phyloP scores from a whole-genome alignment of 2,888 invertebrate genomes.

The Tortrix viridana region DNA sequence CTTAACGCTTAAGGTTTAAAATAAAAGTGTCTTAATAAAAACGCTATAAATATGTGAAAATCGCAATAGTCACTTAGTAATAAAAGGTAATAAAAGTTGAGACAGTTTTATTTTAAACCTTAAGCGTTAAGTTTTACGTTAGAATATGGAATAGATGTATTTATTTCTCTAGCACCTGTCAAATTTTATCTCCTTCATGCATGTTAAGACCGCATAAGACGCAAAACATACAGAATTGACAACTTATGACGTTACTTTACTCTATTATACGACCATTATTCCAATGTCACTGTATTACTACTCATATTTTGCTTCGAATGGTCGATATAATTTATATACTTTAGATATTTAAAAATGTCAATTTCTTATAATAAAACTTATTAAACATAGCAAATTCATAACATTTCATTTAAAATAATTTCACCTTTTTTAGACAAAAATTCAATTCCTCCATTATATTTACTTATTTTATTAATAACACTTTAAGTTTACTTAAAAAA shows the following conservation, averaged over 20 bases:
- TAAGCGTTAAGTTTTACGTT: no score
- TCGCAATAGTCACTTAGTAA: no score
- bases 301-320: neutral
- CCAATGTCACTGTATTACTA: neutral
- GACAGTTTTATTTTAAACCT: no score
- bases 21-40: no score
- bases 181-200: no score
- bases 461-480: conserved; percentile 24
- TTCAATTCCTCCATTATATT: conserved; percentile 38
- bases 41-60: no score
- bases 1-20: no score
- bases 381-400: conserved; percentile 37
- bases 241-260: neutral
- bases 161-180: no score
- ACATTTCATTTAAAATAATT: conserved; percentile 32
- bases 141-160: no score
- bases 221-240: neutral
- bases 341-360: conserved; percentile 19
- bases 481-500: conserved; percentile 14
- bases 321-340: conserved; percentile 7
- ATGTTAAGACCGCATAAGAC: no score
- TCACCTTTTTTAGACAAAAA: conserved; percentile 32
- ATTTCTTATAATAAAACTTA: conserved; percentile 28
- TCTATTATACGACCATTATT: no score
- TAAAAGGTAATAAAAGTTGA: no score